Base-by-base conservation (phyloP, 2,113 vertebrate genomes). In the Sylvicapra grimmia region DNA sequence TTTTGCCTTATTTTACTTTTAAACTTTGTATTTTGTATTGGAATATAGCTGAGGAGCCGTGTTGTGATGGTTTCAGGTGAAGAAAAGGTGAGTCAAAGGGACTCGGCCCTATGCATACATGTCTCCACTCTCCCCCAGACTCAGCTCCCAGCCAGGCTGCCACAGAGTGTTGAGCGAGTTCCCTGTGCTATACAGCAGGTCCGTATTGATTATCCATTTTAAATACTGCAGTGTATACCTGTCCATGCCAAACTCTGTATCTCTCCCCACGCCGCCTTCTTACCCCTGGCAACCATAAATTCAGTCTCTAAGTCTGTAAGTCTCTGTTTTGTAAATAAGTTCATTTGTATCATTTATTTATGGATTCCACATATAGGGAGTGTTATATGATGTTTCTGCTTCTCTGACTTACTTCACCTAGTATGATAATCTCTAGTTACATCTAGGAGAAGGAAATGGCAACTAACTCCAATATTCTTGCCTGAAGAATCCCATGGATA, bases 71-170 rank as follows among this genome's bases (percentile, higher is more conserved):
- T 77, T 44, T 27, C 23, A 44, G 12, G 23, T 77, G 40, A 27
- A 44, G 36, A 77, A 12, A 44, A 44, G 40, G 40, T 44, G 40
- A 44, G 40, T 44, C 72, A 27, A 4, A 44, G 40, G 40, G 40
- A 27, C 72, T 44, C 23, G 1, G 40, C 6, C 40, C 4, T 14
- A 4, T 4, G 12, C 27, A 4, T 2, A 27, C 40, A 8, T 2
- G 40, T 27, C 13, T 77, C 72, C 40, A 4, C 12, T 77, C 36
- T 77, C 40, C 40, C 23, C 23, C 12, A 27, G 25, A 3, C 40
- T 27, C 40, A 8, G 23, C 72, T 77, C 40, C 72, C 40, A 8
- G 13, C 72, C 23, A 4, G 68, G 72, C 72, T 27, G 23, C 36
- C 72, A 27, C 40, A 15, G 12, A 8, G 7, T 25, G 36, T 0